These are phyloP conservation scores for Trichopria drosophilae DNA, from an alignment of 2,888 invertebrate genomes.

Conservation along the genomic window DNA sequence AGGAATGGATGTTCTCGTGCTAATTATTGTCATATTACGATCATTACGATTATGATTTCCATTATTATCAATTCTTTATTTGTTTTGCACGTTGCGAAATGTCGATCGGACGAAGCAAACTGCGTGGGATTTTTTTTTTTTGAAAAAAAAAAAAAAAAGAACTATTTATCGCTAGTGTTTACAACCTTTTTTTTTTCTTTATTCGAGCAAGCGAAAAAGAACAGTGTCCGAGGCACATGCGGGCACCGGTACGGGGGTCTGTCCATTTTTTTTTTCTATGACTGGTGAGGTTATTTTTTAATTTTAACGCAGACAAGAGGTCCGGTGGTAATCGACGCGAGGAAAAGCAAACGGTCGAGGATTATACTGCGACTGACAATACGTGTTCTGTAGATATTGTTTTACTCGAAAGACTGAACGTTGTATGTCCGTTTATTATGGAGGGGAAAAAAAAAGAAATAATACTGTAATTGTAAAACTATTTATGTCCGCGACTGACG, in stretches of 20 bases:
- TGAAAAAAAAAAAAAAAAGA: not conserved
- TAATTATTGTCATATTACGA: too few relatives aligned
- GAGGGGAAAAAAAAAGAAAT: constrained; percentile 13
- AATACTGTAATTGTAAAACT: constrained; percentile 20
- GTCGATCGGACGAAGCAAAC: too few relatives aligned
- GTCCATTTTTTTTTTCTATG: constrained; percentile 30
- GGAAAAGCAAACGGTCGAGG: constrained; percentile 24
- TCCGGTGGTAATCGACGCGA: constrained; percentile 28
- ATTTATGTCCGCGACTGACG: constrained; percentile 12
- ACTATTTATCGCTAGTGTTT: not conserved
- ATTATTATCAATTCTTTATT: too few relatives aligned
- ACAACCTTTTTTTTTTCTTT: constrained; percentile 8
- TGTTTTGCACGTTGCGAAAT: too few relatives aligned
- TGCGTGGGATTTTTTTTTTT: too few relatives aligned
- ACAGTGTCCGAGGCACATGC: constrained; percentile 44
- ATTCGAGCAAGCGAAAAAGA: constrained; percentile 23
- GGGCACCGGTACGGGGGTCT: constrained; percentile 41
- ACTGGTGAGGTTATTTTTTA: constrained; percentile 28
- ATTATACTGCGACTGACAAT: constrained; percentile 47
- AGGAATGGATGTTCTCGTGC: too few relatives aligned
- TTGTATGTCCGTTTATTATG: constrained; percentile 39
- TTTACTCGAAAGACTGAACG: constrained; percentile 53
- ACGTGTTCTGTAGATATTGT: constrained; percentile 47
- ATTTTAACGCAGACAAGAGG: constrained; percentile 24
- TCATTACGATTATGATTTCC: too few relatives aligned